Conservation (phyloP, 2,113 vertebrate species). For the Phaethornis superciliosus region DNA sequence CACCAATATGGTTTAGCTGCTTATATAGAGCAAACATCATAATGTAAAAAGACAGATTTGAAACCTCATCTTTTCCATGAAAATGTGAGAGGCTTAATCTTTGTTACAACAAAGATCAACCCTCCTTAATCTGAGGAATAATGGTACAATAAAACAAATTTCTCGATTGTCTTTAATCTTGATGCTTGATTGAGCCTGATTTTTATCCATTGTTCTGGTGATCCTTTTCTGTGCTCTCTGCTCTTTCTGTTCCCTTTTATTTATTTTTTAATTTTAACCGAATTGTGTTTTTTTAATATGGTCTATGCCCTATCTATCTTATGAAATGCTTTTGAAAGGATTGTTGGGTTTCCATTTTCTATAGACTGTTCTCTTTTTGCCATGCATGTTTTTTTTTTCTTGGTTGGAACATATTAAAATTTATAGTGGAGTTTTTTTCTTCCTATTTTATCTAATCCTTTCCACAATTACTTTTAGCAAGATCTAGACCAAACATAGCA, state of each 20-base stretch:
- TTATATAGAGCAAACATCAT: not conserved
- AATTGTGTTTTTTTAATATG: not conserved
- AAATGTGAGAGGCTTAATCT: not conserved
- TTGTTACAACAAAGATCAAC: not conserved
- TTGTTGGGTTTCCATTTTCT: not conserved
- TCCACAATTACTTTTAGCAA: not conserved
- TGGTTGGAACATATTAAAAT: not conserved
- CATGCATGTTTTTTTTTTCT: not conserved
- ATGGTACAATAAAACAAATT: not conserved
- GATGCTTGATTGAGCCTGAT: not conserved
- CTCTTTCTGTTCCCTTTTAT: not conserved
- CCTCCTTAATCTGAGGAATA: not conserved
- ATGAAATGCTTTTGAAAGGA: not conserved
- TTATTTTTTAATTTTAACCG: not conserved
- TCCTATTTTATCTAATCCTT: not conserved
- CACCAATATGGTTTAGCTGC: not conserved
- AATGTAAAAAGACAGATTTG: not conserved
- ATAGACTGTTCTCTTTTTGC: not conserved
- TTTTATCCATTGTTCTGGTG: not conserved
- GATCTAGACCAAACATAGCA: not conserved
- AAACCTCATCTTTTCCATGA: not conserved
- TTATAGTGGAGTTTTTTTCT: not conserved
- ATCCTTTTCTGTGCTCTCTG: not conserved
- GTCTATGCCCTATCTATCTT: not conserved
- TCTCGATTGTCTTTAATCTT: not conserved